Percentiles rank a stretch among this genome's conserved stretches.
Evolutionary conservation across 2,113 vertebrate genomes (phyloP).

Genomic region (Lathamus discolor): DNA sequence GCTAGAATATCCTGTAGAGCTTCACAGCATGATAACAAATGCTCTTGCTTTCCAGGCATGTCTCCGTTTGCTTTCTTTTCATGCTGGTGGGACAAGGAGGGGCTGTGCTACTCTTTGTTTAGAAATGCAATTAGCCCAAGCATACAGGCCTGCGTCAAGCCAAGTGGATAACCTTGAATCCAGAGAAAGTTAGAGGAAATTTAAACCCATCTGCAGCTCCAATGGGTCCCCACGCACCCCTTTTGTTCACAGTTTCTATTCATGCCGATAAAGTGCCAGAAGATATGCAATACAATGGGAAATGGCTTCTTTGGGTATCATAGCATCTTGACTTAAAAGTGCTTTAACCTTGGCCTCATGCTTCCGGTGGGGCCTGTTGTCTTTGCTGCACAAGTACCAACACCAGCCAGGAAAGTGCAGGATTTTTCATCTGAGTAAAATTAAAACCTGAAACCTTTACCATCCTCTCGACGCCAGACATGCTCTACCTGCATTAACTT

Average conservation of each 20-base stretch:
- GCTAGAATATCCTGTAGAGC: not conserved
- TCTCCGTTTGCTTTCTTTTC: not conserved
- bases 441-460: slow-evolving; percentile 65
- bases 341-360: slow-evolving; percentile 74
- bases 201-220: slow-evolving; percentile 59
- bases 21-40: not conserved
- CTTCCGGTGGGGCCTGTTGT: slow-evolving; percentile 60
- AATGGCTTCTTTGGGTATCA: slow-evolving; percentile 70
- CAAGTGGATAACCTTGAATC: slow-evolving; percentile 65
- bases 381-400: not conserved
- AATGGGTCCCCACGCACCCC: slow-evolving; percentile 56
- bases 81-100: not conserved
- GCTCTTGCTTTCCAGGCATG: not conserved
- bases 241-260: slow-evolving; percentile 30
- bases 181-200: slow-evolving; percentile 50
- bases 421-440: slow-evolving; percentile 69
- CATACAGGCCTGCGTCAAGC: not conserved
- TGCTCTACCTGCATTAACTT: slow-evolving; percentile 68
- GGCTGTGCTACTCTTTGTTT: not conserved
- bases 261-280: slow-evolving; percentile 55
- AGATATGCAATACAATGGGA: slow-evolving; percentile 60
- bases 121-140: slow-evolving; percentile 33
- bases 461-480: slow-evolving; percentile 52
- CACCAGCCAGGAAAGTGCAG: not conserved
- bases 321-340: slow-evolving; percentile 62